Evolutionary conservation across 1,140 invertebrate genomes (phyloP).

Genomic region (Drosophila yakuba): DNA sequence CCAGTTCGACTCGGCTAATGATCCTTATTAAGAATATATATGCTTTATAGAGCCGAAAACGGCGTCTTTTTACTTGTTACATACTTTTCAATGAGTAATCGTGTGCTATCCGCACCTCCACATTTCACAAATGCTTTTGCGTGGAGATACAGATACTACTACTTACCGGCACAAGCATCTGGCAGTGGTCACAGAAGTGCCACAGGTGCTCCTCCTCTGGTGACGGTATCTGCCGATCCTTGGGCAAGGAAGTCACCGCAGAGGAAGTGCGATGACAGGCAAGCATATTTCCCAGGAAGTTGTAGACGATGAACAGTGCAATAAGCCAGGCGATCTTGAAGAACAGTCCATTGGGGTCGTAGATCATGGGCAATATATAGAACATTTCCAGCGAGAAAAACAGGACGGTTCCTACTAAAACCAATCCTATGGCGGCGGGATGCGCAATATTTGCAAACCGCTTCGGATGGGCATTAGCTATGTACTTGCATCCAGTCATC

Average conservation of each 20-base stretch:
- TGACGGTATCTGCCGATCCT: constrained; percentile 8
- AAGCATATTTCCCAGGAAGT: constrained; percentile 53
- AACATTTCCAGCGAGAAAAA: constrained; percentile 16
- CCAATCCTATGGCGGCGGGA: not conserved
- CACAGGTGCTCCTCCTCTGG: constrained; percentile 85
- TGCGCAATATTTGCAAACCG: constrained; percentile 12
- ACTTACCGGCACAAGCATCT: constrained; percentile 88
- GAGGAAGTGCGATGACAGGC: constrained; percentile 31
- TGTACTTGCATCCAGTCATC: not conserved
- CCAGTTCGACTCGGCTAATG: too few relatives aligned
- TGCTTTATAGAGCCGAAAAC: too few relatives aligned
- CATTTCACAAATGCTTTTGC: not conserved
- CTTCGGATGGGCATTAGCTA: constrained; percentile 1
- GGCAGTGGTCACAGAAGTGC: constrained; percentile 91
- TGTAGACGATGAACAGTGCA: constrained; percentile 18
- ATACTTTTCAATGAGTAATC: too few relatives aligned
- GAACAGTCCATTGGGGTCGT: not conserved
- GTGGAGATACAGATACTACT: not conserved
- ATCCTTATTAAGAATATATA: too few relatives aligned
- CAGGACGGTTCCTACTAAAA: constrained; percentile 2
- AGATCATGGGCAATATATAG: constrained; percentile 33
- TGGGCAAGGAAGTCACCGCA: constrained; percentile 27
- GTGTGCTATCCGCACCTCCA: too few relatives aligned
- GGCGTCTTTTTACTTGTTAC: too few relatives aligned
- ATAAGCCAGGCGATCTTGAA: constrained; percentile 38